phyloP scores from a whole-genome alignment of 2,888 invertebrate species.

The Herminia tarsipennalis region DNA sequence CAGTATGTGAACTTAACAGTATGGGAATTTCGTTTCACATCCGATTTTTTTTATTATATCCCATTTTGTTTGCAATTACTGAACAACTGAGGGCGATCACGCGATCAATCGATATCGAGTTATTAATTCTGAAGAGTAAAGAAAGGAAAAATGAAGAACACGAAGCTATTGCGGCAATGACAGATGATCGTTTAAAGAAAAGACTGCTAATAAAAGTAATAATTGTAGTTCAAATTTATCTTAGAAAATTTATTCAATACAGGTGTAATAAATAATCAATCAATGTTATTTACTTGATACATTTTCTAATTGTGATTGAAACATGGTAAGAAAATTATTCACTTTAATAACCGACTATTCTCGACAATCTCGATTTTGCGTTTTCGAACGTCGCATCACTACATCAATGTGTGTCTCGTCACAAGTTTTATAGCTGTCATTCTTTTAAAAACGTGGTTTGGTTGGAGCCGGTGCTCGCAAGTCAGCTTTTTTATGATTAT shows the following conservation, averaged over 20 bases:
- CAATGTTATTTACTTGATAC: no score
- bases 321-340: no score
- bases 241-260: conserved; percentile 44
- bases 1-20: no score
- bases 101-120: conserved; percentile 29
- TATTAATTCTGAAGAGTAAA: background rate
- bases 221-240: conserved; percentile 19
- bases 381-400: no score
- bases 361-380: no score
- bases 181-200: conserved; percentile 8
- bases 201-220: conserved; percentile 3
- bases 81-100: conserved; percentile 47
- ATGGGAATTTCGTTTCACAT: conserved; percentile 42
- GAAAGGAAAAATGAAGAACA: background rate
- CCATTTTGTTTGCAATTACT: conserved; percentile 39
- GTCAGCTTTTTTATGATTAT: no score
- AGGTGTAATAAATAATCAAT: conserved; percentile 47
- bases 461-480: no score
- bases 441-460: no score
- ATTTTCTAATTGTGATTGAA: no score
- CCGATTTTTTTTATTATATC: conserved; percentile 41
- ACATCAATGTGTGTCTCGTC: no score
- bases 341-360: no score
- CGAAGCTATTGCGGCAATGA: background rate
- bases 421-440: no score